Base-by-base conservation (phyloP, 2,888 invertebrate species). In the Cheilosia vernalis region DNA sequence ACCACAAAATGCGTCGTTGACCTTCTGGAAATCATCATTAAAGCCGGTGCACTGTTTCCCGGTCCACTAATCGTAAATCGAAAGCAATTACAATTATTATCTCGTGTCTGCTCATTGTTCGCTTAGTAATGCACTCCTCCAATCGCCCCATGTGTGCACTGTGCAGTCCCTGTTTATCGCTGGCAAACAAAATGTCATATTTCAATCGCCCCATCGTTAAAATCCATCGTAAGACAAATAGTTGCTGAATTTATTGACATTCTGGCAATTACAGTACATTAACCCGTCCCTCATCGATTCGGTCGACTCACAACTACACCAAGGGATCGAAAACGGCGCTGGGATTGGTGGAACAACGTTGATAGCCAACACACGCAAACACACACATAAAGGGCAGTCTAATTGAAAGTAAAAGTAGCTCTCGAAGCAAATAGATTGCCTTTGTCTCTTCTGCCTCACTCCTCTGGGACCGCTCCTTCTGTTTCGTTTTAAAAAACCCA, bases 201-300 rank as follows among this genome's bases (percentile, higher is more conserved):
- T 64, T 66, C 66, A 63, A 69, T 69, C 64, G 21, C 58, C 77
- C 72, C 60, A 40, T 60, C 60, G 63, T 79, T 24, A 67, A 83
- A 84, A 76, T 66, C 69, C 37, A 27, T 58, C 47, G 40, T 80
- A 66, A 76, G 19, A 66, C 80, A 69, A 76, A 84, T 80, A 84
- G 74, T 84, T 84, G 80, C 80, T 84, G 80, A 70, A 84, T 84
- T 74, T 84, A 80, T 84, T 80, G 80, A 84, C 70, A 58, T 70
- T 74, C 79, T 64, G 66, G 67, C 66, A 84, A 84, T 84, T 80
- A 80, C 53, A 84, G 84, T 80, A 55, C 84, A 84, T 84, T 84
- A 84, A 84, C 84, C 80, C 79, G 44, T 67, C 67, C 30, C 49
- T 44, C 53, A 66, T 69, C 66, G 73, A 30, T 10, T 72, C 60